Percentiles rank a stretch among this genome's conserved stretches.
Conservation (phyloP, 1,140 invertebrate genomes). For the Choristoneura fumiferana region DNA sequence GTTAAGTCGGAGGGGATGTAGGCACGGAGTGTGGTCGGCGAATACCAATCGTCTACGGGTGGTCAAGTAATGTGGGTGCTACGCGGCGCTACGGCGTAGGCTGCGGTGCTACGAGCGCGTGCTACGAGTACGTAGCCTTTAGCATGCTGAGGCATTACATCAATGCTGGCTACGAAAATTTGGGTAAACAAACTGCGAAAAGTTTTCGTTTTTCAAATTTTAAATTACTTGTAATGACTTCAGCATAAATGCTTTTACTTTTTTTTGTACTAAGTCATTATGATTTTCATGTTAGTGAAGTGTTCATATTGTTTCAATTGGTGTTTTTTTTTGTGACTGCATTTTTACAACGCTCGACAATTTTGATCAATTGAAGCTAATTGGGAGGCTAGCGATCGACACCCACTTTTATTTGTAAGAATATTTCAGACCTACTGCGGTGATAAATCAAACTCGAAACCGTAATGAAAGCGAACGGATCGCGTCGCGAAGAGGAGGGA, state of each 20-base stretch:
- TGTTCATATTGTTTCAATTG: no score
- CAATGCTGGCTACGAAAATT: no score
- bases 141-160: not conserved
- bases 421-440: conserved; percentile 74
- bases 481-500: conserved; percentile 75
- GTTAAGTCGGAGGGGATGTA: conserved; percentile 57
- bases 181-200: no score
- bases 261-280: no score
- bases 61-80: conserved; percentile 30
- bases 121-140: conserved; percentile 44
- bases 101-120: conserved; percentile 21
- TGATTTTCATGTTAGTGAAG: no score
- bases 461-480: conserved; percentile 78
- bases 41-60: conserved; percentile 54
- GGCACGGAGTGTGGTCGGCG: conserved; percentile 43
- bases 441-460: conserved; percentile 79
- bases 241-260: no score
- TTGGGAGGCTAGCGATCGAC: conserved; percentile 71
- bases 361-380: conserved; percentile 72
- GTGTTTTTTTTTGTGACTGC: conserved; percentile 5
- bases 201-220: no score
- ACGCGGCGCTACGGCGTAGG: conserved; percentile 57
- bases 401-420: conserved; percentile 69
- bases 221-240: no score
- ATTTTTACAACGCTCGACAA: conserved; percentile 31